Conservation (phyloP, 2,113 vertebrate species). For the Buteo buteo region DNA sequence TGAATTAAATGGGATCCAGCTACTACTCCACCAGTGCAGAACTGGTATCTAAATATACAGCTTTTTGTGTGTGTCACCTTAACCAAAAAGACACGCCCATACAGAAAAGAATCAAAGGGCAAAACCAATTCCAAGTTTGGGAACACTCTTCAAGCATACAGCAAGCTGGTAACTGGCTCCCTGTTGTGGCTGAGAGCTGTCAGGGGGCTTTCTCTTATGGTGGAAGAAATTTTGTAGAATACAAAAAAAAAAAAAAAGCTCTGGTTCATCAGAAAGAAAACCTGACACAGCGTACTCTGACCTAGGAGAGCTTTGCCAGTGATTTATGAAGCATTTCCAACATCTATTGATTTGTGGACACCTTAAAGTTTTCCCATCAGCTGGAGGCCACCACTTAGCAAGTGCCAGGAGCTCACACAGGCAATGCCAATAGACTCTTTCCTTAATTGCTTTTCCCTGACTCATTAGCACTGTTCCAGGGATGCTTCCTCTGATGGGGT, state of each 20-base stretch:
- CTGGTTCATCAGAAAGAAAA: background rate
- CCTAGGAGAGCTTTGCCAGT: background rate
- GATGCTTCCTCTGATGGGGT: background rate
- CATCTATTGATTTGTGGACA: background rate
- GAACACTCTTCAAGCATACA: background rate
- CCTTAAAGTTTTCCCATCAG: background rate
- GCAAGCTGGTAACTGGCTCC: background rate
- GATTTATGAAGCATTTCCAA: background rate
- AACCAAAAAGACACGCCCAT: background rate
- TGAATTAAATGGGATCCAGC: background rate
- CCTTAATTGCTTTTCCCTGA: background rate
- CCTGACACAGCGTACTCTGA: background rate
- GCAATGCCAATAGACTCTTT: background rate
- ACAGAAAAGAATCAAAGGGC: background rate
- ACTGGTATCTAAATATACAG: background rate
- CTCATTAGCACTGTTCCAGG: background rate
- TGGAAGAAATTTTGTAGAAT: background rate
- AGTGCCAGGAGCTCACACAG: background rate
- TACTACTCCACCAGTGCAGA: background rate
- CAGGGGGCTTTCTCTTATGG: background rate
- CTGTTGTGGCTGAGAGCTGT: fast-evolving
- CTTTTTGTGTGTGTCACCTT: background rate
- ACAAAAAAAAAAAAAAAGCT: background rate
- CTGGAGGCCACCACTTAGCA: background rate
- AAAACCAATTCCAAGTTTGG: background rate